Evolutionary conservation across 92 coral and sea anemone genomes (phyloP).

Genomic region (Actinernus sp.): DNA sequence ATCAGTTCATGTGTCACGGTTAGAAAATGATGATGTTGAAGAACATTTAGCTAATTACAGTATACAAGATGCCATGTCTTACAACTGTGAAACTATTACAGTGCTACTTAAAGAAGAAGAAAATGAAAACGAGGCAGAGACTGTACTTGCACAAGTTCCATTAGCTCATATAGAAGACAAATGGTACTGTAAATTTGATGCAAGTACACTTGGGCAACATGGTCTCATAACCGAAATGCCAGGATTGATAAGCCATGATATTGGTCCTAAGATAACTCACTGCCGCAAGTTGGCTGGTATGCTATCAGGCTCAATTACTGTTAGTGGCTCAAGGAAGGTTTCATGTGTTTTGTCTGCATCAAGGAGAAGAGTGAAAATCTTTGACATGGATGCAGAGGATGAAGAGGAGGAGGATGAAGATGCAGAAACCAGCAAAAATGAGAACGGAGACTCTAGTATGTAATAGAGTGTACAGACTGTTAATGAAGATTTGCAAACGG

Average conservation of each 20-base stretch:
- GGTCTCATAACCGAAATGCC: slow-evolving; percentile 17
- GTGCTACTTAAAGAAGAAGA: slow-evolving; percentile 64
- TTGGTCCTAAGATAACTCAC: slow-evolving; percentile 73
- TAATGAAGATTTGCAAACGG: too few relatives aligned
- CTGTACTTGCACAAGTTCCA: slow-evolving; percentile 75
- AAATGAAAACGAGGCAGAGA: slow-evolving; percentile 13
- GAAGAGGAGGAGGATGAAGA: slow-evolving; percentile 92
- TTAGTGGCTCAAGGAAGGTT: slow-evolving; percentile 94
- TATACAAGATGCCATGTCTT: slow-evolving; percentile 61
- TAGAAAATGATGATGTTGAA: neutral
- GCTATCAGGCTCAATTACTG: slow-evolving; percentile 76
- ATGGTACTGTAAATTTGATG: slow-evolving; percentile 3
- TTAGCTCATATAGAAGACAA: slow-evolving; percentile 37
- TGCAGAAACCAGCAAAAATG: slow-evolving; percentile 40
- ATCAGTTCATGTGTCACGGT: neutral
- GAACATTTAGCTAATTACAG: slow-evolving; percentile 1
- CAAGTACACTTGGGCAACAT: slow-evolving; percentile 15
- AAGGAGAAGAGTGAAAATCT: slow-evolving; percentile 72
- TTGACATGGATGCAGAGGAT: slow-evolving; percentile 99
- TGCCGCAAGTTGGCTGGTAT: slow-evolving; percentile 78
- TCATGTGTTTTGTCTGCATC: slow-evolving; percentile 87
- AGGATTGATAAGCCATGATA: slow-evolving; percentile 19
- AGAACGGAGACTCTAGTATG: slow-evolving; percentile 35
- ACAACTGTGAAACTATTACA: slow-evolving; percentile 66
- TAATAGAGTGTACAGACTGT: too few relatives aligned